Percentiles rank a stretch among this genome's conserved stretches.
phyloP scores from a whole-genome alignment of 2,113 vertebrate species.

The Corythaeola cristata region DNA sequence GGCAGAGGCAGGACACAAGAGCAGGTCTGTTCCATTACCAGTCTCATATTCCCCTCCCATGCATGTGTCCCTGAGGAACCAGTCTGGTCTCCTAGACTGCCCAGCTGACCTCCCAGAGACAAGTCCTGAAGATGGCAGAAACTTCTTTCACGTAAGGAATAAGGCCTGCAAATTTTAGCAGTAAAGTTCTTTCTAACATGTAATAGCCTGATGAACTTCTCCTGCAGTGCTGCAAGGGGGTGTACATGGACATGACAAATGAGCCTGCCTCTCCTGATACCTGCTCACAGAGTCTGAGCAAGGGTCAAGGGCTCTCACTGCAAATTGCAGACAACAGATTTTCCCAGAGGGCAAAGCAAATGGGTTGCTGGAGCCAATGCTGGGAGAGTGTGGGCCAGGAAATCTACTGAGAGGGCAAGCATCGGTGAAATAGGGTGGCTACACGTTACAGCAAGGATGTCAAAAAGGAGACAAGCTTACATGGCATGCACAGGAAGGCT shows the following conservation, averaged over 20 bases:
- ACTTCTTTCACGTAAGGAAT: not conserved
- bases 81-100: not conserved
- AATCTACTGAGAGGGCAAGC: not conserved
- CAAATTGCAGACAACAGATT: not conserved
- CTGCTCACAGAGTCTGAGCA: not conserved
- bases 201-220: not conserved
- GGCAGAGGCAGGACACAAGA: not conserved
- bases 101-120: not conserved
- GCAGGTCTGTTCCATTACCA: not conserved
- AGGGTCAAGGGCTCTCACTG: not conserved
- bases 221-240: not conserved
- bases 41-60: not conserved
- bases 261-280: not conserved
- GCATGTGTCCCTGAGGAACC: not conserved
- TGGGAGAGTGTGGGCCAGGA: not conserved
- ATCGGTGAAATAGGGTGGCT: not conserved
- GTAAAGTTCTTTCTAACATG: not conserved
- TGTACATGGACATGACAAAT: rapidly evolving
- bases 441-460: not conserved
- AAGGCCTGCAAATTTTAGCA: not conserved
- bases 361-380: not conserved
- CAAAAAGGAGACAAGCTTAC: not conserved
- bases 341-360: not conserved
- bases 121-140: not conserved
- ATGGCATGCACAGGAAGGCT: not conserved